A percentile compares a stretch with the other conserved stretches of the same genome.
These are phyloP conservation scores for Drosophila differens DNA, from an alignment of 2,888 invertebrate genomes.

Conservation along the genomic window DNA sequence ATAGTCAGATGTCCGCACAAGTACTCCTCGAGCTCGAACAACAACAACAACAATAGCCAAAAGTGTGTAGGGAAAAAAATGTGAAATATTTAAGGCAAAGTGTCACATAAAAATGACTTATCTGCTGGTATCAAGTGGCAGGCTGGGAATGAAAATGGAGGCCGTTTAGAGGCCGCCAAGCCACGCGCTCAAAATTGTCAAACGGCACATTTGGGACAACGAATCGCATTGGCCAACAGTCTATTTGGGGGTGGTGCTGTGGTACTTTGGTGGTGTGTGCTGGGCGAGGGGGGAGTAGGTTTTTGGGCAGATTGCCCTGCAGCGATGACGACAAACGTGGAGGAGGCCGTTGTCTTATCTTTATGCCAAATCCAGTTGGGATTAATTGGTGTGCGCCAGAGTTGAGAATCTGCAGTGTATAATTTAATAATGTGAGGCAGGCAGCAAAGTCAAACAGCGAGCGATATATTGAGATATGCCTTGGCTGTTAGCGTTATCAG, in stretches of 20 bases:
- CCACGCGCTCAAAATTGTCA: constrained; percentile 77
- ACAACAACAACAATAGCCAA: constrained; percentile 12
- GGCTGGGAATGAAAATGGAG: constrained; percentile 59
- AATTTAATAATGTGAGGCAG: constrained; percentile 78
- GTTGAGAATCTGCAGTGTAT: constrained; percentile 66
- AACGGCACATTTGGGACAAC: constrained; percentile 59
- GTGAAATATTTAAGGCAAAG: constrained; percentile 83
- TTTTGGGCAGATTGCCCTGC: constrained; percentile 63
- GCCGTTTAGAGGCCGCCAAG: constrained; percentile 54
- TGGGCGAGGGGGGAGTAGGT: background rate
- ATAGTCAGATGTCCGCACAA: constrained; percentile 27
- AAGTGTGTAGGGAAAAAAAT: constrained; percentile 71
- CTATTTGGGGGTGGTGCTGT: background rate
- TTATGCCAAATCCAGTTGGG: constrained; percentile 81
- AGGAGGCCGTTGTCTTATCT: constrained; percentile 69
- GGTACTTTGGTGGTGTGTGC: too few species aligned
- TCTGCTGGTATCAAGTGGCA: constrained; percentile 81
- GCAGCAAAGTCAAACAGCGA: constrained; percentile 15
- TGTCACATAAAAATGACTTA: constrained; percentile 85
- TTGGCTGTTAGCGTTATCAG: constrained; percentile 66
- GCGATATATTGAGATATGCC: constrained; percentile 11
- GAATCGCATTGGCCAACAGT: constrained; percentile 17
- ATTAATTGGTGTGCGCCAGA: constrained; percentile 71
- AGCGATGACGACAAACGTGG: constrained; percentile 46
- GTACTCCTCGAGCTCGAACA: constrained; percentile 9